Conservation (phyloP, 2,888 invertebrate species). For the Marronus borbonicus region DNA sequence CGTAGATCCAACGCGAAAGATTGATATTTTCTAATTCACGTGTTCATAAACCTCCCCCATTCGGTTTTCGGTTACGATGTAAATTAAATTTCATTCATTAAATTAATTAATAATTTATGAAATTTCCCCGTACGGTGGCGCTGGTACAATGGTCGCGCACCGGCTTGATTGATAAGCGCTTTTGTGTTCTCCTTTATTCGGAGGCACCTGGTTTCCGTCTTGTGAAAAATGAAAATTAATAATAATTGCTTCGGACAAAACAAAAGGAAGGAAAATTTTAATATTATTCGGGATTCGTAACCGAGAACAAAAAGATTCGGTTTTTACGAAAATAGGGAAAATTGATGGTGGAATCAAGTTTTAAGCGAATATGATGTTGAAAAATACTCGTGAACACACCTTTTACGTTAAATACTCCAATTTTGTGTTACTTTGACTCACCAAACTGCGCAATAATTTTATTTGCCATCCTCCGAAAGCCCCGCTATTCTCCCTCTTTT, state of each 20-base stretch:
- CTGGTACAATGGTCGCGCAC: slow-evolving; percentile 28
- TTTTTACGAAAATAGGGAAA: neutral
- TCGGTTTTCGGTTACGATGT: slow-evolving; percentile 44
- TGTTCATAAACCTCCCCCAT: slow-evolving; percentile 45
- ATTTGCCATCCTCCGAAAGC: too few relatives aligned
- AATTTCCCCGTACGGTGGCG: slow-evolving; percentile 30
- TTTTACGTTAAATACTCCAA: too few relatives aligned
- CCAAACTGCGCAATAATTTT: too few relatives aligned
- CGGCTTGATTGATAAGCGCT: slow-evolving; percentile 35
- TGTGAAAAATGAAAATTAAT: slow-evolving; percentile 8
- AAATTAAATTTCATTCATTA: slow-evolving; percentile 52
- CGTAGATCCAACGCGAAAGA: slow-evolving; percentile 22
- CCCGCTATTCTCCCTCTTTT: too few relatives aligned
- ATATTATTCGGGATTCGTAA: neutral
- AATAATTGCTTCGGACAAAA: slow-evolving; percentile 15
- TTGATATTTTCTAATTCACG: slow-evolving; percentile 49
- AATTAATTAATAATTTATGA: slow-evolving; percentile 51
- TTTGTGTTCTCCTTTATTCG: neutral
- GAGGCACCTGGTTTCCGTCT: neutral
- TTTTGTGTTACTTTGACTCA: too few relatives aligned
- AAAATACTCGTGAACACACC: too few relatives aligned
- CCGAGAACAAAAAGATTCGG: slow-evolving; percentile 1
- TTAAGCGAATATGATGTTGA: too few relatives aligned
- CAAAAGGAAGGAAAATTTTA: neutral
- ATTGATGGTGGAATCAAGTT: neutral